Evolutionary conservation across 2,888 invertebrate genomes (phyloP).

Genomic region (Drosophila dives): DNA sequence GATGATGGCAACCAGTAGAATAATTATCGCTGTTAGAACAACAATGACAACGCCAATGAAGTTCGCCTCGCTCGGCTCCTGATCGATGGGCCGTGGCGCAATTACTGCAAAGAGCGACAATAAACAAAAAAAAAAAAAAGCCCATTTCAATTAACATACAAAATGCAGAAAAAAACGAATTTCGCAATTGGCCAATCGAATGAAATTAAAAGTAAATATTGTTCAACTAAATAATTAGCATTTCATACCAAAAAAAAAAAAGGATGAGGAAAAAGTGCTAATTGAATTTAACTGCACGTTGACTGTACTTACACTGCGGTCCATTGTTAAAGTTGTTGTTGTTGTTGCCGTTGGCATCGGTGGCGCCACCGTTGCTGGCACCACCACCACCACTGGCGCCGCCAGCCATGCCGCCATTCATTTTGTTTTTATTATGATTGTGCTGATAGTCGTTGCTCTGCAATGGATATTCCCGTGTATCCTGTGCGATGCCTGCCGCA

Average conservation of each 20-base stretch:
- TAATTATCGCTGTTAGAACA: constrained; percentile 89
- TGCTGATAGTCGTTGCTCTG: constrained; percentile 88
- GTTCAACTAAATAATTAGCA: constrained; percentile 75
- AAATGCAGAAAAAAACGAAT: constrained; percentile 18
- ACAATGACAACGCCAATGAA: constrained; percentile 89
- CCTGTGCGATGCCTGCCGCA: constrained; percentile 82
- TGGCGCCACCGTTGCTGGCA: constrained; percentile 61
- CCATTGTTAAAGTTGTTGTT: constrained; percentile 78
- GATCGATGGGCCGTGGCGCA: constrained; percentile 86
- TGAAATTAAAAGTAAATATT: constrained; percentile 78
- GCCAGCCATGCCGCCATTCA: constrained; percentile 64
- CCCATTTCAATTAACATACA: constrained; percentile 62
- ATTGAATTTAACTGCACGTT: constrained; percentile 59
- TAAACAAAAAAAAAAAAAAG: constrained; percentile 28
- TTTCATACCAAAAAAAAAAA: constrained; percentile 7
- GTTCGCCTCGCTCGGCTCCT: constrained; percentile 87
- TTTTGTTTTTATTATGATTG: constrained; percentile 85
- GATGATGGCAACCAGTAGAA: constrained; percentile 89
- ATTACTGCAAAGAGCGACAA: constrained; percentile 76
- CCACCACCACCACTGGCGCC: constrained; percentile 36
- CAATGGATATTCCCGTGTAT: constrained; percentile 88
- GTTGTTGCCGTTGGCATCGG: constrained; percentile 42
- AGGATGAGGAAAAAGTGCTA: constrained; percentile 29
- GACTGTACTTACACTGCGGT: constrained; percentile 76
- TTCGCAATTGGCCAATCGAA: constrained; percentile 33